These are phyloP conservation scores for Macaria liturata DNA, from an alignment of 2,888 invertebrate genomes.

Conservation along the genomic window DNA sequence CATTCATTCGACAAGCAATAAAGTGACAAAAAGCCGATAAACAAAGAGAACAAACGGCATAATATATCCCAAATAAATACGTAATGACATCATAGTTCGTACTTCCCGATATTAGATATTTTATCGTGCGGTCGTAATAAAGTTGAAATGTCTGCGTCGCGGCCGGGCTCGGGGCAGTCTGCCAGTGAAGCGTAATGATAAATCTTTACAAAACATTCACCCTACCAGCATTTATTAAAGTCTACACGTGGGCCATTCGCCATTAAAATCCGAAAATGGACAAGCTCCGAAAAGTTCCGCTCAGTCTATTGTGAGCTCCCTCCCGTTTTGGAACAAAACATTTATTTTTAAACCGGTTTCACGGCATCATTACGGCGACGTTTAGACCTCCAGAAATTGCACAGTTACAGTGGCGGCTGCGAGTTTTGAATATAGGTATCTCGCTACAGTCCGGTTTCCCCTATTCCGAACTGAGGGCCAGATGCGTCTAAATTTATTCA, in stretches of 20 bases:
- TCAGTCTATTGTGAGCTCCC: slow-evolving; percentile 36
- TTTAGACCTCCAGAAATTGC: slow-evolving; percentile 23
- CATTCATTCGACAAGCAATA: neutral
- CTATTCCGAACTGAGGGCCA: slow-evolving; percentile 16
- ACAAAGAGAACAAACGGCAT: neutral
- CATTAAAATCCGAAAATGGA: slow-evolving; percentile 18
- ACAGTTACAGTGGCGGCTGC: slow-evolving; percentile 18
- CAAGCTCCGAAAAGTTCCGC: slow-evolving; percentile 20
- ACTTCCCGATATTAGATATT: slow-evolving; percentile 7
- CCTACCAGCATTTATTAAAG: slow-evolving; percentile 10
- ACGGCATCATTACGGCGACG: slow-evolving; percentile 26
- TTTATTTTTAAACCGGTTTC: slow-evolving; percentile 34
- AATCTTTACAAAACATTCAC: slow-evolving; percentile 24
- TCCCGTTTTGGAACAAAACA: slow-evolving; percentile 36
- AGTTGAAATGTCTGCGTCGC: slow-evolving; percentile 12
- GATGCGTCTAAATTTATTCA: slow-evolving; percentile 29
- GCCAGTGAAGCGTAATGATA: slow-evolving; percentile 21
- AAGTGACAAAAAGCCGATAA: neutral
- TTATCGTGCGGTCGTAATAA: slow-evolving; percentile 16
- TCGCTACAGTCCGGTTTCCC: slow-evolving; percentile 24
- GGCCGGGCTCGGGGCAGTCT: slow-evolving; percentile 17
- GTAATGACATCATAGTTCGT: neutral
- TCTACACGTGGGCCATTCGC: slow-evolving; percentile 11
- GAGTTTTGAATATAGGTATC: slow-evolving; percentile 24
- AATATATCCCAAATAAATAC: neutral